phyloP scores from a whole-genome alignment of 1,140 invertebrate genomes.

The Armadillidium nasatum region DNA sequence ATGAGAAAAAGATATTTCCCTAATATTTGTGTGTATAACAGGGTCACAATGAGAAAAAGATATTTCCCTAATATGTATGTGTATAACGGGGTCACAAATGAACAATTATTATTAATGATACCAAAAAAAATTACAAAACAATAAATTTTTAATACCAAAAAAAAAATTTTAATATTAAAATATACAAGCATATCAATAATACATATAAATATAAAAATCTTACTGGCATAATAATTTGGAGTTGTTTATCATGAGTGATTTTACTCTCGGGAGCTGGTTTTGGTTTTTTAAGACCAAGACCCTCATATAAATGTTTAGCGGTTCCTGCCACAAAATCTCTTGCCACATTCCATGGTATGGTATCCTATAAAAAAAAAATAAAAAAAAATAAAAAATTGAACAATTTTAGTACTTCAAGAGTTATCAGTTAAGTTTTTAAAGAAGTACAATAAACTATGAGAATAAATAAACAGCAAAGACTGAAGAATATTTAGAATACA shows the following conservation, averaged over 20 bases:
- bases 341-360: constrained; percentile 42
- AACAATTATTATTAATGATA: neutral
- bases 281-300: constrained; percentile 42
- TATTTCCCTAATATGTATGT: neutral
- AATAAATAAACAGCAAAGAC: neutral
- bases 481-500: neutral
- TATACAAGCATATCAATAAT: too few relatives aligned
- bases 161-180: too few relatives aligned
- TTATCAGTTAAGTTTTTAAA: neutral
- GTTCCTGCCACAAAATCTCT: constrained; percentile 44
- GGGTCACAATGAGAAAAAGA: too few relatives aligned
- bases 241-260: constrained; percentile 43
- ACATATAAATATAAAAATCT: neutral
- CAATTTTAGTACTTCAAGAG: neutral
- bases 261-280: constrained; percentile 32
- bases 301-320: constrained; percentile 39
- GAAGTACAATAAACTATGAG: neutral
- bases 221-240: constrained; percentile 44
- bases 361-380: constrained; percentile 29
- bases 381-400: neutral
- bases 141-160: too few relatives aligned
- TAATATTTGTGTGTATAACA: neutral
- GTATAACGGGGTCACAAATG: neutral
- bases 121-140: too few relatives aligned
- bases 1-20: too few relatives aligned